phyloP scores from a whole-genome alignment of 2,113 vertebrate genomes.

The Colius striatus region DNA sequence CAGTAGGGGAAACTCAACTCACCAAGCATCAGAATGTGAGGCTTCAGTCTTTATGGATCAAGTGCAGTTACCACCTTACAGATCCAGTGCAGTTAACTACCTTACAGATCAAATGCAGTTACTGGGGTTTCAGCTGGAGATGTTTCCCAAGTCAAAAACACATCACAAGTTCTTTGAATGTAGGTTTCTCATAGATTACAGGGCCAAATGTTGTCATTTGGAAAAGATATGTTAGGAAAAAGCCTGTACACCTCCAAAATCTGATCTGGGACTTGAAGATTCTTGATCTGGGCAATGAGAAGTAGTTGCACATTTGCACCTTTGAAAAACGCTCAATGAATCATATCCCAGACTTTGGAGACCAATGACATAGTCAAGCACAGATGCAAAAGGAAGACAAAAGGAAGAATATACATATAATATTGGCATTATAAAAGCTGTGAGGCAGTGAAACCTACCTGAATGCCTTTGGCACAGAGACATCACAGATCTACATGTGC shows the following conservation, averaged over 20 bases:
- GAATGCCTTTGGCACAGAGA: background rate
- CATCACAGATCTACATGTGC: background rate
- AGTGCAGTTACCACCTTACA: background rate
- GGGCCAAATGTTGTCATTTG: background rate
- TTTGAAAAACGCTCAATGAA: background rate
- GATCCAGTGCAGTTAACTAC: background rate
- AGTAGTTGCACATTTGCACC: background rate
- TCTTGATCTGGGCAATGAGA: background rate
- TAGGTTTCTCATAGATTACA: background rate
- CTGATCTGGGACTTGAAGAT: background rate
- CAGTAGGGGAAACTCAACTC: background rate
- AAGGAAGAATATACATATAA: background rate
- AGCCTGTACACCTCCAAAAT: background rate
- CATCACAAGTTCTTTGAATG: background rate
- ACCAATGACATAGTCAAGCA: background rate
- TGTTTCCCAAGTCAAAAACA: background rate
- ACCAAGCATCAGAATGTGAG: background rate
- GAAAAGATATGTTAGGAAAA: background rate
- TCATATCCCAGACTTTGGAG: background rate
- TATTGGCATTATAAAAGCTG: background rate
- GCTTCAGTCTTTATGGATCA: background rate
- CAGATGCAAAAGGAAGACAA: background rate
- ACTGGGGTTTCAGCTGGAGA: background rate
- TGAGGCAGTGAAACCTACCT: background rate
- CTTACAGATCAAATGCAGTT: background rate